Conservation (phyloP, 2,888 invertebrate species). For the Hybos culiciformis region DNA sequence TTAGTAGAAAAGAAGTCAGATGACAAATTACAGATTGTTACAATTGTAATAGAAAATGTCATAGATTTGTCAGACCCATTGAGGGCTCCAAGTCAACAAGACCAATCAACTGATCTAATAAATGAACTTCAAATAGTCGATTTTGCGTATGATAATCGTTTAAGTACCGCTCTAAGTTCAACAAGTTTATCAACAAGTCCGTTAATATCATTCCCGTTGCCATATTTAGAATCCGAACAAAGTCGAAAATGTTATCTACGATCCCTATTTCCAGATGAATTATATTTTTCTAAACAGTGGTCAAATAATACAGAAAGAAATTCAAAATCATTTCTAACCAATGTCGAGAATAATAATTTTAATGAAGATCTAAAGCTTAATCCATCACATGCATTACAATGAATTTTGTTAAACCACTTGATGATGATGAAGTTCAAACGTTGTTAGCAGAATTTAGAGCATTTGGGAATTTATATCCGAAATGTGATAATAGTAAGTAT, state of each 20-base stretch:
- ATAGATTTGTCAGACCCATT: conserved; percentile 76
- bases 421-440: conserved; percentile 52
- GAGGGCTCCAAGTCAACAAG: conserved; percentile 36
- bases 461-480: conserved; percentile 54
- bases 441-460: conserved; percentile 77
- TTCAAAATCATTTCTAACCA: conserved; percentile 15
- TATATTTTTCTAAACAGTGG: conserved; percentile 56
- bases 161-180: conserved; percentile 60
- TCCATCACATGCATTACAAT: conserved; percentile 54
- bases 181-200: conserved; percentile 74
- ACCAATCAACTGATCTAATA: conserved; percentile 34
- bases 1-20: conserved; percentile 27
- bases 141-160: conserved; percentile 44
- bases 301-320: no score
- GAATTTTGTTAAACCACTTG: conserved; percentile 51
- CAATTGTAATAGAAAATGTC: conserved; percentile 32
- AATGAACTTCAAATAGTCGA: conserved; percentile 17
- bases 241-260: conserved; percentile 64
- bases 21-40: conserved; percentile 47
- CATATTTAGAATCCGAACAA: conserved; percentile 74
- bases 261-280: conserved; percentile 54
- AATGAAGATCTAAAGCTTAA: conserved; percentile 32
- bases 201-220: conserved; percentile 67
- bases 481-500: conserved; percentile 28
- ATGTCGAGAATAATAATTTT: conserved; percentile 16